Evolutionary conservation across 2,888 invertebrate species (phyloP).

Genomic region (Rhaphigaster nebulosa): DNA sequence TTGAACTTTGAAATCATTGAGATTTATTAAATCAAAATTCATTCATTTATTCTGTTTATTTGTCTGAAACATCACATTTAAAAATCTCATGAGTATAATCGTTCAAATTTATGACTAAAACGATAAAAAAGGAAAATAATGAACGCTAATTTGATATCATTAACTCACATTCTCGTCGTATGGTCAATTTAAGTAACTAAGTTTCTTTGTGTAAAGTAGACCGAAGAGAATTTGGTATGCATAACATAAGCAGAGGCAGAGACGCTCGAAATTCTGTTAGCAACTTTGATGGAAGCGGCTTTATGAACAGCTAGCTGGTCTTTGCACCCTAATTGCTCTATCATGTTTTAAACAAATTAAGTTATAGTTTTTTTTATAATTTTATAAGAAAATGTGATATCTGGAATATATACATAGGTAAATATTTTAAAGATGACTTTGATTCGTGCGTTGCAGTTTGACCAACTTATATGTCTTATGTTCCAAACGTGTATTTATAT

Average conservation of each 20-base stretch:
- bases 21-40: no score
- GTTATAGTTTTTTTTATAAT: not conserved
- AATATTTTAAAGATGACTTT: not conserved
- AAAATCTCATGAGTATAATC: not conserved
- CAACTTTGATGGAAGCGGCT: not conserved
- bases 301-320: not conserved
- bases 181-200: not conserved
- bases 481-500: no score
- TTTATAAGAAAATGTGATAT: not conserved
- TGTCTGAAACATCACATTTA: not conserved
- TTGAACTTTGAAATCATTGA: no score
- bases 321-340: not conserved
- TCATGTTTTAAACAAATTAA: not conserved
- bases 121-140: not conserved
- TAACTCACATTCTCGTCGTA: not conserved
- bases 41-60: no score
- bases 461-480: no score
- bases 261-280: not conserved
- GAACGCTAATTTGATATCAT: not conserved
- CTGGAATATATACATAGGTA: not conserved
- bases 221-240: not conserved
- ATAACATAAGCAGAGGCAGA: constrained; percentile 1
- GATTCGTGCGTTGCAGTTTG: no score
- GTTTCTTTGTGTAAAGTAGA: not conserved
- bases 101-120: not conserved